phyloP scores from a whole-genome alignment of 2,888 invertebrate genomes.

The Philaethria dido region DNA sequence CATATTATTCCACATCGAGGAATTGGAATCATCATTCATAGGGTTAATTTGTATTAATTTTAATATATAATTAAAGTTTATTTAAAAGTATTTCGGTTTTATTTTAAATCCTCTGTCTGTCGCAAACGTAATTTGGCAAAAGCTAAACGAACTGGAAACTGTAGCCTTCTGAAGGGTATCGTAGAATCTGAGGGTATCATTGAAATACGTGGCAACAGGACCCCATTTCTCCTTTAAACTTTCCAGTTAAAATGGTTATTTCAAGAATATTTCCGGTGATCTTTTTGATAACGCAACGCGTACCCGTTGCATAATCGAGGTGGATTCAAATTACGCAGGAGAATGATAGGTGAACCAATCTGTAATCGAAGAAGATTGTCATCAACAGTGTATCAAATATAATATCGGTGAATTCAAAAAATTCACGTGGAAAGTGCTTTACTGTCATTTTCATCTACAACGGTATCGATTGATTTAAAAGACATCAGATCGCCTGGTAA shows the following conservation, averaged over 20 bases:
- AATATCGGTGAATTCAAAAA: slow-evolving; percentile 46
- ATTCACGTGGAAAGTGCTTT: slow-evolving; percentile 37
- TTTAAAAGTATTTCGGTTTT: slow-evolving; percentile 4
- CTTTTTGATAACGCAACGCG: slow-evolving; percentile 36
- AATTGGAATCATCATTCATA: slow-evolving; percentile 8
- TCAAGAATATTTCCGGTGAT: slow-evolving; percentile 37
- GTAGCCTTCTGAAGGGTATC: slow-evolving; percentile 54
- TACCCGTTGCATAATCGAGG: slow-evolving; percentile 37
- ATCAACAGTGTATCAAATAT: slow-evolving; percentile 42
- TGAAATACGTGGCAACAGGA: slow-evolving; percentile 53
- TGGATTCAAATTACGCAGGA: slow-evolving; percentile 42
- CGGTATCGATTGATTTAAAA: slow-evolving; percentile 43
- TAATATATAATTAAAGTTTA: neutral
- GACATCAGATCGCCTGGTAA: slow-evolving; percentile 38
- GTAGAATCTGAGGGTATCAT: slow-evolving; percentile 55
- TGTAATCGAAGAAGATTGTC: slow-evolving; percentile 44
- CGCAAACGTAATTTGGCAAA: slow-evolving; percentile 15
- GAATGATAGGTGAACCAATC: slow-evolving; percentile 43
- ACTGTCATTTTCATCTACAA: slow-evolving; percentile 34
- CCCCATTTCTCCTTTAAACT: slow-evolving; percentile 46
- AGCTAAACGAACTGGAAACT: slow-evolving; percentile 54
- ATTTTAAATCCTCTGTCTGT: slow-evolving; percentile 5
- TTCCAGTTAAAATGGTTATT: slow-evolving; percentile 37
- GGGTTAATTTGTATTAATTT: slow-evolving; percentile 4
- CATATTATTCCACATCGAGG: slow-evolving; percentile 10